Evolutionary conservation across 2,113 vertebrate genomes (phyloP), one percentile per base, ranked within the genome.

Genomic region (Scytalopus superciliaris): DNA sequence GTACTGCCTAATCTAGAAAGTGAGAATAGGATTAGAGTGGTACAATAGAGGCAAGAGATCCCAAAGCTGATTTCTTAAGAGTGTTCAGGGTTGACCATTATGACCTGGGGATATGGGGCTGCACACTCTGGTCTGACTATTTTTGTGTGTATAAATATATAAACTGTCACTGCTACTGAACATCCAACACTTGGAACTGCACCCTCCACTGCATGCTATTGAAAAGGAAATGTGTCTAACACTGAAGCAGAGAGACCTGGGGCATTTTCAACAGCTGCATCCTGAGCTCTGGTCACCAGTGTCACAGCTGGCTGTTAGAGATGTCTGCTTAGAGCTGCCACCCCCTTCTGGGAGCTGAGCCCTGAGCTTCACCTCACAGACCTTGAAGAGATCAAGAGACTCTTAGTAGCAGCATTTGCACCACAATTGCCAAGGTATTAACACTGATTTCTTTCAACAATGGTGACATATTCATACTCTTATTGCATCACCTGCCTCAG

Each of bases 121-220:
- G 7, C 1, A 12, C 35, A 3, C 60, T 55, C 70, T 44, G 42
- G 11, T 56, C 23, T 55, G 37, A 56, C 33, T 49, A 35, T 47
- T 44, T 23, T 4, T 33, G 8, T 42, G 22, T 16, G 24, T 22
- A 37, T 0, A 42, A 40, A 79, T 10, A 16, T 1, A 63, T 3
- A 10, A 66, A 45, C 37, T 83, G 82, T 37, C 79, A 42, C 12
- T 49, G 72, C 85, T 33, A 2, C 75, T 86, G 18, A 86, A 42
- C 44, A 62, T 14, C 72, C 59, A 80, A 2, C 79, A 53, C 55
- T 55, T 73, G 68, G 39, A 74, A 70, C 2, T 45, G 44, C 74
- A 88, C 55, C 70, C 63, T 83, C 40, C 2, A 1, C 40, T 56
- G 52, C 37, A 10, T 0, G 3, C 28, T 24, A 5, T 1, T 47